Evolutionary conservation across 2,888 invertebrate species (phyloP).

Genomic region (Lasioglossum malachurum): DNA sequence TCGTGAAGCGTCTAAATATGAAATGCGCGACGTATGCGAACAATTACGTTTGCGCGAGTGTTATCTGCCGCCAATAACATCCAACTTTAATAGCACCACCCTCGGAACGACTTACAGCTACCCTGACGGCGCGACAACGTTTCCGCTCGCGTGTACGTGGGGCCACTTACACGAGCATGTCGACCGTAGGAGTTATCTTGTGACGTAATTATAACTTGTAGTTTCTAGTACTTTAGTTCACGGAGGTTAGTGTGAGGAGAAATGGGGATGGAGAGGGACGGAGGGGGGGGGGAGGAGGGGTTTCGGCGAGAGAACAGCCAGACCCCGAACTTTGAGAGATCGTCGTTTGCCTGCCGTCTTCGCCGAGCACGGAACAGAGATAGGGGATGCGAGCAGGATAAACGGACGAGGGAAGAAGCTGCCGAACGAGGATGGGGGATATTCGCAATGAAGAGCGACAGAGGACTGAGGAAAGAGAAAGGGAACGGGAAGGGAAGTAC

Average conservation of each 20-base stretch:
- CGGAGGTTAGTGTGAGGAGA: constrained; percentile 42
- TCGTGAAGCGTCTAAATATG: constrained; percentile 22
- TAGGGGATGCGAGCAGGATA: neutral
- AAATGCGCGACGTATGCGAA: constrained; percentile 26
- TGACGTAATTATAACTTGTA: constrained; percentile 79
- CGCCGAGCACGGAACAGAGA: constrained; percentile 22
- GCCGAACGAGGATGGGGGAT: neutral
- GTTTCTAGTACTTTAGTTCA: constrained; percentile 69
- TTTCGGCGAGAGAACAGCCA: constrained; percentile 24
- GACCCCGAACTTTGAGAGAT: constrained; percentile 47
- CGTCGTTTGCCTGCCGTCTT: constrained; percentile 49
- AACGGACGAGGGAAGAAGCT: neutral
- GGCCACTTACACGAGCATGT: constrained; percentile 49
- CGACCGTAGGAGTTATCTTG: constrained; percentile 73
- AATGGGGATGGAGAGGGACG: neutral
- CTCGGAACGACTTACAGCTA: constrained; percentile 49
- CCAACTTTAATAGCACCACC: constrained; percentile 48
- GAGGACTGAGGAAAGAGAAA: neutral
- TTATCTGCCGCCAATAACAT: constrained; percentile 53
- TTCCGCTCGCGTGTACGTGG: constrained; percentile 40
- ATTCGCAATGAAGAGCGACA: neutral
- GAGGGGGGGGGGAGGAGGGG: neutral
- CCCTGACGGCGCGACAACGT: constrained; percentile 32
- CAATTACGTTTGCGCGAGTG: constrained; percentile 39
- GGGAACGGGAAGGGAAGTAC: neutral